Percentiles rank a stretch among this genome's conserved stretches.
Conservation (phyloP, 2,113 vertebrate genomes). For the Phocoena phocoena region DNA sequence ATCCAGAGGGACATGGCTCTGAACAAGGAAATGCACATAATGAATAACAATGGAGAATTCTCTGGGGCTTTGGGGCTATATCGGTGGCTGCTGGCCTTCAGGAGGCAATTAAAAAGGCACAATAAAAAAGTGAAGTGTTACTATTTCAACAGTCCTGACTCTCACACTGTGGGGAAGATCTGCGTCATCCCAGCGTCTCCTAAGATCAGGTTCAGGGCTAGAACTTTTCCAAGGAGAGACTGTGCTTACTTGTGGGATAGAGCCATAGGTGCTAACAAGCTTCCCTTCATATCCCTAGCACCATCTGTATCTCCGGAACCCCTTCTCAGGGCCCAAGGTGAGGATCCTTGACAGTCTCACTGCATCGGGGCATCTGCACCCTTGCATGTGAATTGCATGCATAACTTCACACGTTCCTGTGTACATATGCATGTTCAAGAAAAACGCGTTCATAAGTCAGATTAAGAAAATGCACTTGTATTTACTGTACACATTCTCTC, state of each 20-base stretch:
- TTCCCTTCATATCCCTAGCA: background rate
- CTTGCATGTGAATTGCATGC: fast-evolving
- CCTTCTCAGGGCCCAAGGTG: fast-evolving
- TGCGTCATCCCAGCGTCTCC: fast-evolving
- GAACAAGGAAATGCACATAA: background rate
- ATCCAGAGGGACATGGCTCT: background rate
- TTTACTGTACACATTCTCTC: background rate
- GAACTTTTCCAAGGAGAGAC: background rate
- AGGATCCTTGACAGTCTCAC: background rate
- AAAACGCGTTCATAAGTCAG: background rate
- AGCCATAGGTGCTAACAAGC: background rate
- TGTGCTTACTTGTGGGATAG: background rate
- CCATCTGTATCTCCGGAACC: fast-evolving
- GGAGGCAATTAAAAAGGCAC: background rate
- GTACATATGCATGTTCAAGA: fast-evolving
- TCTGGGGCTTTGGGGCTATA: background rate
- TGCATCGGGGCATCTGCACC: fast-evolving
- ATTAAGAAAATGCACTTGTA: background rate
- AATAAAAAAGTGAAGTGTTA: background rate
- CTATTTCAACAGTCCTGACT: background rate
- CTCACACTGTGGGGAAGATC: background rate
- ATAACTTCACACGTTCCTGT: fast-evolving
- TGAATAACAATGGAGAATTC: background rate
- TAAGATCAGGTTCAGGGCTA: background rate
- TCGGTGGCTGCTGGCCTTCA: constrained; percentile 12